phyloP scores from a whole-genome alignment of 1,140 invertebrate species.

The Calliphora vicina region DNA sequence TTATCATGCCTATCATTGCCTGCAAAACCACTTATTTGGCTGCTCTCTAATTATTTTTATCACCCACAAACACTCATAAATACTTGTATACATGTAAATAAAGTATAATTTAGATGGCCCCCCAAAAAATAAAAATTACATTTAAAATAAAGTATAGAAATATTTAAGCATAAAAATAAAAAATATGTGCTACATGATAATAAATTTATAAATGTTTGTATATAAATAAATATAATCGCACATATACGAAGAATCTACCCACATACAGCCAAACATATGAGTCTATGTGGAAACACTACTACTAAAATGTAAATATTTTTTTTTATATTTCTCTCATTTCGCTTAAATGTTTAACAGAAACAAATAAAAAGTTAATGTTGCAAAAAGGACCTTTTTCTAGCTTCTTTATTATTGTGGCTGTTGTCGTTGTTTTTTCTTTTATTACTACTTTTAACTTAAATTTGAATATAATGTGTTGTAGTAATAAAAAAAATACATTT shows the following conservation, averaged over 20 bases:
- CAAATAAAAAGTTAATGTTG: background rate
- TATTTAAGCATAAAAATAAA: background rate
- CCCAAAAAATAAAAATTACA: background rate
- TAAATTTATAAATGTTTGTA: background rate
- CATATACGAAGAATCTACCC: background rate
- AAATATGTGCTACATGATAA: background rate
- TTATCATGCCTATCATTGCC: too few relatives aligned
- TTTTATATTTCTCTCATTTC: too few relatives aligned
- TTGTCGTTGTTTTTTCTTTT: conserved; percentile 38
- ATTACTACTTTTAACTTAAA: conserved; percentile 40
- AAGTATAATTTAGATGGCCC: background rate
- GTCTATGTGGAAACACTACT: too few relatives aligned
- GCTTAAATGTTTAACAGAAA: background rate
- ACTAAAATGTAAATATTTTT: too few relatives aligned
- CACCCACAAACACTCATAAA: background rate
- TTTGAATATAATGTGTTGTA: conserved; percentile 37
- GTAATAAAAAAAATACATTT: conserved; percentile 39
- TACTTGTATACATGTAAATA: too few relatives aligned
- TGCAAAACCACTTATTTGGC: background rate
- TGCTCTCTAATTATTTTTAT: background rate
- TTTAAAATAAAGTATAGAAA: too few relatives aligned
- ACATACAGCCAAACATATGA: background rate
- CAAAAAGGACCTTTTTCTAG: background rate
- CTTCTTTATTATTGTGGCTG: background rate
- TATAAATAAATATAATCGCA: background rate